Conservation (phyloP, 2,797 vertebrate species). For the Cossypha heuglini region DNA sequence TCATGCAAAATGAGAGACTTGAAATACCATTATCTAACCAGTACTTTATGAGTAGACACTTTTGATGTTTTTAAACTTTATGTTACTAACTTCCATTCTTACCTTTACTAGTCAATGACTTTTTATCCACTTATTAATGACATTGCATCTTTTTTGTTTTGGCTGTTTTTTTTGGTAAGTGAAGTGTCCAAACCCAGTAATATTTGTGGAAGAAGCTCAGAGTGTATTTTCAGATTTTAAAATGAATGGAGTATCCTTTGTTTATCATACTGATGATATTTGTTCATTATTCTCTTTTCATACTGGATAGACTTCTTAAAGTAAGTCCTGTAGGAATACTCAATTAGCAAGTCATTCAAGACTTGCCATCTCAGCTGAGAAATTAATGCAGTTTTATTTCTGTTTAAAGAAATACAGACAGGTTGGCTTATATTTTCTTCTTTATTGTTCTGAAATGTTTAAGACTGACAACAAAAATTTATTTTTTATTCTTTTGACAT, state of each 20-base stretch:
- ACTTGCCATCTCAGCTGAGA: neutral
- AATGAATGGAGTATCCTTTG: neutral
- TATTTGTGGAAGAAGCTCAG: neutral
- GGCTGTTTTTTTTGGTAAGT: neutral
- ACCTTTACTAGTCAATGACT: neutral
- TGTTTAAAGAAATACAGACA: neutral
- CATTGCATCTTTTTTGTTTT: neutral
- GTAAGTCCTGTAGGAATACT: neutral
- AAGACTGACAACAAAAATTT: neutral
- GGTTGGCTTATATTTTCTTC: neutral
- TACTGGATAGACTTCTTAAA: neutral
- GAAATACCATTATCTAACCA: neutral
- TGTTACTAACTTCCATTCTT: neutral
- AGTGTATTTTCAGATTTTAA: neutral
- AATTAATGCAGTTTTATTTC: neutral
- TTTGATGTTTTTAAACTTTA: neutral
- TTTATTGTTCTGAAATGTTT: neutral
- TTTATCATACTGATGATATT: neutral
- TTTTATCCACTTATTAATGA: neutral
- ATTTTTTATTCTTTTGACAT: neutral
- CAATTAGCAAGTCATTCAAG: neutral
- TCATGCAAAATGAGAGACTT: neutral
- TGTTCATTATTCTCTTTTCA: neutral
- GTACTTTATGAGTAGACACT: neutral
- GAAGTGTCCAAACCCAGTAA: neutral